Base-by-base conservation (phyloP, 1,140 invertebrate species). In the Drosophila parvula region DNA sequence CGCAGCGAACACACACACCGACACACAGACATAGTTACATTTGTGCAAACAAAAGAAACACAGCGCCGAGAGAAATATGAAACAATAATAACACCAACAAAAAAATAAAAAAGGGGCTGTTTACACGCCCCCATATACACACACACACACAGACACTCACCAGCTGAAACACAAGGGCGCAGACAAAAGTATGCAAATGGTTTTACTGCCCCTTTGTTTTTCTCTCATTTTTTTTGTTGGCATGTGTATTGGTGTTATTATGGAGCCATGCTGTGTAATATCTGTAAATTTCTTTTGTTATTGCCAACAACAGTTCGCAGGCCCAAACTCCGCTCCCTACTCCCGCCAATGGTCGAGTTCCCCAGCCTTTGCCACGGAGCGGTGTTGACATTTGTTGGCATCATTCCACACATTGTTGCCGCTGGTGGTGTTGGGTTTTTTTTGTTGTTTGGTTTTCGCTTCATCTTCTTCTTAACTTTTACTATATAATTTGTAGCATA, bases 201-300 rank as follows among this genome's bases (percentile, higher is more conserved):
- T 86, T 86, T 88, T 88, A 88, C 83, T 88, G 84, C 51, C 79
- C 84, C 71, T 88, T 86, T 88, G 79, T 88, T 83, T 86, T 78
- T 71, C 60, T 71, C 38, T 71, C 27, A 28, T 55, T 34, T 63
- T 60, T 47, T 70, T 61, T 59, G 57, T 50, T 65, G n/a, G 65
- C 47, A 69, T 55, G 74, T 48, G 84, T 88, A 88, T 89, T 83
- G 84, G 84, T 89, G 78, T 84, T 88, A 89, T 84, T 88, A 85
- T 89, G 84, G 84, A 89, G 78, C 84, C 84, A 90, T 89, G 84
- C 84, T 89, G 84, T 89, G 84, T 89, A 89, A 89, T 89, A 89
- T 89, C 84, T 89, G 84, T 89, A 89, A 89, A 89, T 89, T 89
- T 89, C 84, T 89, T 89, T 89, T 90, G 84, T 89, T 89, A 84